Evolutionary conservation across 2,797 vertebrate genomes (phyloP).

Genomic region (Phoebastria nigripes): DNA sequence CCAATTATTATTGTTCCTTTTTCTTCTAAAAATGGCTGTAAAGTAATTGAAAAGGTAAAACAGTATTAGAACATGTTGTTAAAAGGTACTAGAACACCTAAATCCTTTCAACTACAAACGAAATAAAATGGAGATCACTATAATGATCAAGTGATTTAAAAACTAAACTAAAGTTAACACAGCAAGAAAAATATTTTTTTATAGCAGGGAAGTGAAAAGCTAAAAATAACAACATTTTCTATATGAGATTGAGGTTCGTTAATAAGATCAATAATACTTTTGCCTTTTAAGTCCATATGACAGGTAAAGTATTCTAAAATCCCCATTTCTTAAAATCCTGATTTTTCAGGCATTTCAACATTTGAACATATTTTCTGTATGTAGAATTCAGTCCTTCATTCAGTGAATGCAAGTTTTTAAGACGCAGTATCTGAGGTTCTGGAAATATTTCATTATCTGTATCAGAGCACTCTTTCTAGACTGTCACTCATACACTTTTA

Average conservation of each 20-base stretch:
- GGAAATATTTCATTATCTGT: conserved; percentile 17
- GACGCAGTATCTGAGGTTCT: not conserved
- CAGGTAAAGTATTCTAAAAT: not conserved
- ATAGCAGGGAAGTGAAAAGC: not conserved
- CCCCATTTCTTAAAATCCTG: not conserved
- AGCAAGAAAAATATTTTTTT: not conserved
- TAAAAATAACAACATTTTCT: not conserved
- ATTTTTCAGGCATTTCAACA: not conserved
- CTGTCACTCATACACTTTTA: not conserved
- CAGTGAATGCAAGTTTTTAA: not conserved
- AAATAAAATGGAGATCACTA: not conserved
- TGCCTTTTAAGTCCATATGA: not conserved
- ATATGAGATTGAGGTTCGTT: not conserved
- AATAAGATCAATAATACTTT: not conserved
- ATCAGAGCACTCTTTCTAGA: not conserved
- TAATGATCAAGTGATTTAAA: not conserved
- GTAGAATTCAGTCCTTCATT: not conserved
- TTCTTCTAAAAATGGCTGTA: not conserved
- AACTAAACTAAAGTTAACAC: not conserved
- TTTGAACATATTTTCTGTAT: not conserved
- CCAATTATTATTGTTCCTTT: not conserved
- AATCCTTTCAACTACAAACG: not conserved
- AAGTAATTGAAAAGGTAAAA: not conserved
- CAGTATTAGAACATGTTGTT: not conserved
- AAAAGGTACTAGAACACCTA: not conserved